Percentiles rank a stretch among this genome's conserved stretches.
Evolutionary conservation across 2,113 vertebrate species (phyloP).

Genomic region (Pluvialis apricaria): DNA sequence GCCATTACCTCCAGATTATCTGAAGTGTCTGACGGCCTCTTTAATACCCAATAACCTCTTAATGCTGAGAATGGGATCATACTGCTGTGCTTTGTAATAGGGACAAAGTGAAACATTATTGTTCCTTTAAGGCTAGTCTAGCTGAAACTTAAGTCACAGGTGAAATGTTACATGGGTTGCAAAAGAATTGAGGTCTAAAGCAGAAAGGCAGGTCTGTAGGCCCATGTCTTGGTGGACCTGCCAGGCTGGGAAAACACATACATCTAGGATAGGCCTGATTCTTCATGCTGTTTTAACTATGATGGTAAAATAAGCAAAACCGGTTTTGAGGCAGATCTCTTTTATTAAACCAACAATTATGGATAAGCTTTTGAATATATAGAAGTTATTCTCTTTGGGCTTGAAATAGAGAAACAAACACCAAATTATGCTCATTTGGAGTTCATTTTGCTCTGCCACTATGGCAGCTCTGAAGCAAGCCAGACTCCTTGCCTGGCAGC

Average conservation of each 20-base stretch:
- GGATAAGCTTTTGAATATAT: not conserved
- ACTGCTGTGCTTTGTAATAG: not conserved
- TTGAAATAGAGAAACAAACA: not conserved
- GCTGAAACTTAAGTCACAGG: not conserved
- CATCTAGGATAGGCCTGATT: not conserved
- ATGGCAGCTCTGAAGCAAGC: not conserved
- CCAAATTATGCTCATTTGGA: not conserved
- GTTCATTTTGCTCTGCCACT: not conserved
- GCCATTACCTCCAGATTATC: not conserved
- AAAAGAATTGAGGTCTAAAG: not conserved
- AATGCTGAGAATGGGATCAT: not conserved
- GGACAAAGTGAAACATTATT: fast-evolving
- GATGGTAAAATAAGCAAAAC: not conserved
- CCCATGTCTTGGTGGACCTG: not conserved
- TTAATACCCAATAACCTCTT: not conserved
- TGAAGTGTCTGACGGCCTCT: not conserved
- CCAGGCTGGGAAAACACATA: not conserved
- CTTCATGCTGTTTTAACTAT: not conserved
- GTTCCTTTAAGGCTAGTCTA: not conserved
- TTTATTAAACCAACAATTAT: not conserved
- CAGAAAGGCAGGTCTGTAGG: not conserved
- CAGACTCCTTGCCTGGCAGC: not conserved
- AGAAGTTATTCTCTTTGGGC: not conserved
- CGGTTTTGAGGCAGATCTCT: not conserved
- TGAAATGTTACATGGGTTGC: not conserved